phyloP scores from a whole-genome alignment of 1,140 invertebrate species.

The Bactericera cockerelli region DNA sequence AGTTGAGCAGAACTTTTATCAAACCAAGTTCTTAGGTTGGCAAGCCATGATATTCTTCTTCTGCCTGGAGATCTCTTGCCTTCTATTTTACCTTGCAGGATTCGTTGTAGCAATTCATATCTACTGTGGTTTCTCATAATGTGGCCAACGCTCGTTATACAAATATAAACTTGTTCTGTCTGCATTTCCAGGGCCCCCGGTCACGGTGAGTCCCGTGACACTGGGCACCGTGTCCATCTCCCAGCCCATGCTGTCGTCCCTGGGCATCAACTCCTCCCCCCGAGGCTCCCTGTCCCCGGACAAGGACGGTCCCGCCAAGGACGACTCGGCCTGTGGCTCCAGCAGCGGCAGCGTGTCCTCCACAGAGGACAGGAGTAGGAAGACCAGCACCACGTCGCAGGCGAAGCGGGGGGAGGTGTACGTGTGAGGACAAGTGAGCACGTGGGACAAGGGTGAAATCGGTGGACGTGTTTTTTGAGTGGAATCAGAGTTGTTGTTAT shows the following conservation, averaged over 20 bases:
- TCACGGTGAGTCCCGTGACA: conserved; percentile 29
- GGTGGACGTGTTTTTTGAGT: too few relatives aligned
- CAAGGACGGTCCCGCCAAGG: conserved; percentile 30
- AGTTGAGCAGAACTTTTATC: too few relatives aligned
- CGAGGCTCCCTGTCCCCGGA: conserved; percentile 25
- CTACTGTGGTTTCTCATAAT: too few relatives aligned
- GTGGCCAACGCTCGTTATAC: too few relatives aligned
- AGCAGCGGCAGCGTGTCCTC: conserved; percentile 25
- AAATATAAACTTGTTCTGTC: too few relatives aligned
- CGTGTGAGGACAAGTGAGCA: conserved; percentile 25
- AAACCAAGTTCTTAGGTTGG: too few relatives aligned
- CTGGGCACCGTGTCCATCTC: conserved; percentile 30
- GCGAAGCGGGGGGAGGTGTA: conserved; percentile 35
- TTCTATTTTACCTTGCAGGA: too few relatives aligned
- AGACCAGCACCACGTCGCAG: conserved; percentile 31
- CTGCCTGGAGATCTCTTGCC: too few relatives aligned
- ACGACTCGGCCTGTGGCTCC: conserved; percentile 27
- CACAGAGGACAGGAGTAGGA: conserved; percentile 28
- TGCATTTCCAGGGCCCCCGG: conserved; percentile 17
- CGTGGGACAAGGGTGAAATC: too few relatives aligned
- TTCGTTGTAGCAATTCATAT: too few relatives aligned
- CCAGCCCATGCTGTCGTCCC: conserved; percentile 28
- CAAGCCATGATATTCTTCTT: too few relatives aligned
- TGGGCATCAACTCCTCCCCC: conserved; percentile 27
- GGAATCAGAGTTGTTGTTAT: too few relatives aligned